Evolutionary conservation across 2,888 invertebrate species (phyloP), one percentile per base, ranked within the genome.

Genomic region (Oligia strigilis): DNA sequence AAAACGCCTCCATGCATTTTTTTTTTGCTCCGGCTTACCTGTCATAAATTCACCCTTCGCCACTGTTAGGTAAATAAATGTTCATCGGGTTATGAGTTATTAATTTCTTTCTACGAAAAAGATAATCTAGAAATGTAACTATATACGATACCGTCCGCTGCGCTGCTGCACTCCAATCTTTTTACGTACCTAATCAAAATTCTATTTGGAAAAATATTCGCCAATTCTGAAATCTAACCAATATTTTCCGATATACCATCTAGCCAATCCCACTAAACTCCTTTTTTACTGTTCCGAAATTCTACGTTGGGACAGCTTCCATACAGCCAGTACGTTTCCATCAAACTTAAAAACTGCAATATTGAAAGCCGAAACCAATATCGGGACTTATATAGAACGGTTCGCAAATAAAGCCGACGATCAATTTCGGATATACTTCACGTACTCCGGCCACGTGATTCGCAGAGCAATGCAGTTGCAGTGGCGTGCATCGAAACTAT

Each of bases 281-380:
- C 40, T 72, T 75, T 83, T 86, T 77, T 74, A 74, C 62, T 46
- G 75, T 80, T 82, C 58, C 73, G 43, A 80, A 81, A 81, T 76
- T 78, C 79, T n/a, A 76, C 58, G 69, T 43, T 65, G 19, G 66
- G 72, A 66, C 62, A 46, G 55, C 52, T 73, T 73, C 73, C 17
- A 69, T 66, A 62, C 49, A 80, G 65, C 72, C 43, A 64, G 71
- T 77, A 82, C 85, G 81, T 82, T 78, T 87, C 77, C 80, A 77
- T 84, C 81, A 84, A 88, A 87, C 87, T 89, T 87, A 85, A 91
- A 92, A 91, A 90, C 86, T 89, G 86, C 90, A 90, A 90, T 90
- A 91, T 88, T 86, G 85, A 79, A 86, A 86, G 79, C 82, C 83
- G 85, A 84, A 89, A 87, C 89, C 90, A 91, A 92, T 92, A 91